Evolutionary conservation across 2,888 invertebrate genomes (phyloP).

Genomic region (Drosophila quinaria): DNA sequence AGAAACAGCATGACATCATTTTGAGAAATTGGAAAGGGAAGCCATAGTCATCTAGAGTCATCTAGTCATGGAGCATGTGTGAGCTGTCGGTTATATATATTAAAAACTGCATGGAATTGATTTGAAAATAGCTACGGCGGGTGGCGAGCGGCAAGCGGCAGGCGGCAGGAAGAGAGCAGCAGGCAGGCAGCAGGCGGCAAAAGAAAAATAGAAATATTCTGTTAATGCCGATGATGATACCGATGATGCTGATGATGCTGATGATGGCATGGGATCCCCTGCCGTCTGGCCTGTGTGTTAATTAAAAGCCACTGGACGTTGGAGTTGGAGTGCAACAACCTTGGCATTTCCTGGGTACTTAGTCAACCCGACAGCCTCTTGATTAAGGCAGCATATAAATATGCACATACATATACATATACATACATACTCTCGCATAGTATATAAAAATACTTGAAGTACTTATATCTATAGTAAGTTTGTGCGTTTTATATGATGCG

Average conservation of each 20-base stretch:
- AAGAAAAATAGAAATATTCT: conserved; percentile 68
- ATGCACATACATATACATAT: conserved; percentile 10
- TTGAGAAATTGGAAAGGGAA: conserved; percentile 71
- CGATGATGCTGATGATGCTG: conserved; percentile 37
- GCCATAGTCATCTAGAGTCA: conserved; percentile 30
- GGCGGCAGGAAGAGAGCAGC: conserved; percentile 7
- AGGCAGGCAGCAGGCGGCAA: conserved; percentile 33
- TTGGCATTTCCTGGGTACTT: conserved; percentile 81
- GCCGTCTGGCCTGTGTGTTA: conserved; percentile 73
- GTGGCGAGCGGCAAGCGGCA: conserved; percentile 20
- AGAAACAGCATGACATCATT: conserved; percentile 78
- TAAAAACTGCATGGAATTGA: conserved; percentile 81
- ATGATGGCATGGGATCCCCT: conserved; percentile 52
- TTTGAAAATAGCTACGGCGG: conserved; percentile 72
- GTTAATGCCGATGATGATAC: conserved; percentile 60
- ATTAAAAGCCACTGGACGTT: conserved; percentile 80
- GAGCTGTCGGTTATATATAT: conserved; percentile 48
- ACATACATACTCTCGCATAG: conserved; percentile 20
- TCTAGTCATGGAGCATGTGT: conserved; percentile 44
- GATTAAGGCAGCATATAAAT: conserved; percentile 60
- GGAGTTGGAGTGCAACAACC: conserved; percentile 78
- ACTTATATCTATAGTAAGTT: conserved; percentile 14
- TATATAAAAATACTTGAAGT: conserved; percentile 13
- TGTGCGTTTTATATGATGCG: conserved; percentile 59
- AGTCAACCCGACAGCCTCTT: conserved; percentile 74